Conservation (phyloP, 2,888 invertebrate species). For the Platycnemis pennipes region DNA sequence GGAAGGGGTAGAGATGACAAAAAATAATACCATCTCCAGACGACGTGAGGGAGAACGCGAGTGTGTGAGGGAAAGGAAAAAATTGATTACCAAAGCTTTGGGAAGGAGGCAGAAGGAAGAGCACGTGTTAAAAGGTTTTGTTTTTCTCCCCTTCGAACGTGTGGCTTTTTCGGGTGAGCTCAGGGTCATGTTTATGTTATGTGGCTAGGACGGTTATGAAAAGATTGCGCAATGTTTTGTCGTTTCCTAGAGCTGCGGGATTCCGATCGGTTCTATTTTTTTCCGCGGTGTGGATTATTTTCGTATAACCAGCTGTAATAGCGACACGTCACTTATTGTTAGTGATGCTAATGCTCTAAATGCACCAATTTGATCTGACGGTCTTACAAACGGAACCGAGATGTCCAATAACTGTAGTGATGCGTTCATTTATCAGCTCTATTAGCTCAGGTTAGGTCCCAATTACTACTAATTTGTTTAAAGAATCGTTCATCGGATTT, state of each 20-base stretch:
- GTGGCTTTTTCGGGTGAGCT: constrained; percentile 19
- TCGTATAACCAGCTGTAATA: background rate
- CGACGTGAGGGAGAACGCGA: background rate
- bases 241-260: background rate
- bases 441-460: too few relatives aligned
- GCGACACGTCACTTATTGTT: background rate
- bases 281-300: background rate
- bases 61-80: background rate
- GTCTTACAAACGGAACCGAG: too few relatives aligned
- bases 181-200: constrained; percentile 23
- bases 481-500: too few relatives aligned
- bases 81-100: constrained; percentile 1
- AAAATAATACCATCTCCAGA: background rate
- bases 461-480: too few relatives aligned
- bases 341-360: background rate
- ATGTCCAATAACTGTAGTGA: too few relatives aligned
- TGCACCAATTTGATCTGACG: background rate
- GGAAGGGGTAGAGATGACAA: background rate
- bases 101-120: background rate
- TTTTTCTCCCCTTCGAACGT: background rate
- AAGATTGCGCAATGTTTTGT: constrained; percentile 35
- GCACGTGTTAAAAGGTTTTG: constrained; percentile 32
- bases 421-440: too few relatives aligned
- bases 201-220: background rate
- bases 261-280: background rate